These are phyloP conservation scores for Aspidoscelis tigris DNA, from an alignment of 2,113 vertebrate genomes.

Conservation along the genomic window DNA sequence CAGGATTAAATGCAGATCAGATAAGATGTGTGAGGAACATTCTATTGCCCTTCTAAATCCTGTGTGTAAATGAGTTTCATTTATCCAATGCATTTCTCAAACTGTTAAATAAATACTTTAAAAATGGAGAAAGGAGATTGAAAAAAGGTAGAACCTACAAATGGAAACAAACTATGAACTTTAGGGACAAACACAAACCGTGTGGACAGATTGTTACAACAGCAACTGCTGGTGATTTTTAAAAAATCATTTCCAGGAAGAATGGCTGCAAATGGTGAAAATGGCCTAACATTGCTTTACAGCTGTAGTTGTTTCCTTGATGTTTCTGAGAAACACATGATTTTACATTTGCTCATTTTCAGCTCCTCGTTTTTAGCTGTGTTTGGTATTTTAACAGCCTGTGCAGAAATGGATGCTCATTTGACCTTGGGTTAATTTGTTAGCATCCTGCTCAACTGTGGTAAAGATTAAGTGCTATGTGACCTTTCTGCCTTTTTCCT, in stretches of 20 bases:
- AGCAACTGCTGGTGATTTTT: background rate
- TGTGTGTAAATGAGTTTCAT: background rate
- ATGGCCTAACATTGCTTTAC: background rate
- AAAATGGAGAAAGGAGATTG: too few species aligned
- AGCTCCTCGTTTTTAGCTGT: background rate
- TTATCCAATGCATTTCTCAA: constrained; percentile 6
- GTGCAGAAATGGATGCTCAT: background rate
- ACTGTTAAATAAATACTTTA: constrained; percentile 3
- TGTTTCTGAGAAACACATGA: background rate
- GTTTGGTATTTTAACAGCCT: background rate
- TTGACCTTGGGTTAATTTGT: constrained; percentile 11
- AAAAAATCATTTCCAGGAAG: background rate
- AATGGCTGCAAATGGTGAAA: background rate
- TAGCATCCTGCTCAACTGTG: background rate
- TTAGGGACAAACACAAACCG: background rate
- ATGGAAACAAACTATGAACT: too few species aligned
- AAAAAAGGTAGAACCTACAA: background rate
- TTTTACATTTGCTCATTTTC: background rate
- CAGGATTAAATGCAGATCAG: constrained; percentile 33
- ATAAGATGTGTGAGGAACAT: background rate
- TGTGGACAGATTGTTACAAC: background rate
- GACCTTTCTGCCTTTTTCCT: background rate
- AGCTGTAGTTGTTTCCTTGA: too few species aligned
- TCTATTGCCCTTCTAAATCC: constrained; percentile 6
- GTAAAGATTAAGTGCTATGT: background rate